These are phyloP conservation scores for Chymomyza procnemis DNA, from an alignment of 2,888 invertebrate genomes.

Conservation along the genomic window DNA sequence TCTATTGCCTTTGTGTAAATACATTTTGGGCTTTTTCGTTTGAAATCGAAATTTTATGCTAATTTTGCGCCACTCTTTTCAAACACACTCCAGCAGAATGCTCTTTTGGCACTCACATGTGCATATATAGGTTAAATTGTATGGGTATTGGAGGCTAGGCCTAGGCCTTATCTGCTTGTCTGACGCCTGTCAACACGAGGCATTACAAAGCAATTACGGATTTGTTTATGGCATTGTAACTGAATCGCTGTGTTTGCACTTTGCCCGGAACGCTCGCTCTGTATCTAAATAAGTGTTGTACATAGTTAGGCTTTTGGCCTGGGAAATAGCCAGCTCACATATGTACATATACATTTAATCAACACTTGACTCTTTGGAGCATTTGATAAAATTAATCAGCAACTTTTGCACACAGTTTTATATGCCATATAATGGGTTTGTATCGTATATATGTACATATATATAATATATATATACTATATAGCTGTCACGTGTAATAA, in stretches of 20 bases:
- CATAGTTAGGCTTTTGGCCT: neutral
- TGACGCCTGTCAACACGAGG: constrained; percentile 67
- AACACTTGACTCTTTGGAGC: neutral
- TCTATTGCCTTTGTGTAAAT: constrained; percentile 66
- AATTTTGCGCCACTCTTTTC: constrained; percentile 43
- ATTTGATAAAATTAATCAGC: neutral
- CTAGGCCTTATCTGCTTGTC: constrained; percentile 61
- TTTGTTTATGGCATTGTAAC: constrained; percentile 61
- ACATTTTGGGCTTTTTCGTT: constrained; percentile 39
- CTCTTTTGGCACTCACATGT: constrained; percentile 6
- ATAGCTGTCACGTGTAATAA: constrained; percentile 59
- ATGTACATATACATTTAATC: neutral
- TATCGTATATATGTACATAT: constrained; percentile 2
- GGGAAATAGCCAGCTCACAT: neutral
- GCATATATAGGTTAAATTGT: constrained; percentile 18
- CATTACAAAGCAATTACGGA: constrained; percentile 73
- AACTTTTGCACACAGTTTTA: constrained; percentile 7
- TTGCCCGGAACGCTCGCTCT: constrained; percentile 18
- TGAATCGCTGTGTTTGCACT: neutral
- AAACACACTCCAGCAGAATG: constrained; percentile 13
- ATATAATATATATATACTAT: too few relatives aligned
- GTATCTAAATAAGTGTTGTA: constrained; percentile 1
- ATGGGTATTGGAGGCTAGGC: neutral
- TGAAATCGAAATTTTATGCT: constrained; percentile 71
- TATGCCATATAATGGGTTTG: too few relatives aligned